Percentiles rank a stretch among this genome's conserved stretches.
These are phyloP conservation scores for Heliothis virescens DNA, from an alignment of 1,140 invertebrate genomes.

Conservation along the genomic window DNA sequence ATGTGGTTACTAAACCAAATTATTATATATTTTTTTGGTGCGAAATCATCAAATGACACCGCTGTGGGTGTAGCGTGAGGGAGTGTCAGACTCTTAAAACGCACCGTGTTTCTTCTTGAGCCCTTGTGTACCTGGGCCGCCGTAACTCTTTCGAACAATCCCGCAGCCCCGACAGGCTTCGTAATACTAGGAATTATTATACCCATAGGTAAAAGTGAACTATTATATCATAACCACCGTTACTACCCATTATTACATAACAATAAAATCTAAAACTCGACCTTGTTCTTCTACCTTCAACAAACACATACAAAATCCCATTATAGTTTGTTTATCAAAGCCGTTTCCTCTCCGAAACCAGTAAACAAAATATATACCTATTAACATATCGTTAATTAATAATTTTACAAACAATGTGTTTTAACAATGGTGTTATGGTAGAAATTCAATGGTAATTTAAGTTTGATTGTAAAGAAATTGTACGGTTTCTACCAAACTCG, in stretches of 20 bases:
- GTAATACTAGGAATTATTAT: no score
- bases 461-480: neutral
- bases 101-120: no score
- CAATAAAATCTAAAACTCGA: neutral
- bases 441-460: neutral
- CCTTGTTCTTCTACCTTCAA: neutral
- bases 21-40: no score
- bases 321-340: conserved; percentile 10
- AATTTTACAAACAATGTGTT: neutral
- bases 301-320: conserved; percentile 11
- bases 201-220: no score
- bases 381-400: neutral
- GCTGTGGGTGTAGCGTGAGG: no score
- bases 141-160: no score
- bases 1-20: no score
- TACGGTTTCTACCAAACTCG: neutral
- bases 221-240: no score
- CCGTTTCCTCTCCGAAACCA: conserved; percentile 5
- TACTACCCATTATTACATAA: neutral
- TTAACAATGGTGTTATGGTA: neutral
- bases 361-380: neutral
- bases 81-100: no score
- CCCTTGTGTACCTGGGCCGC: no score
- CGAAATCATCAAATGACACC: no score
- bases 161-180: no score